These are phyloP conservation scores for Magallana nippona DNA, from an alignment of 2,888 invertebrate genomes.

Conservation along the genomic window DNA sequence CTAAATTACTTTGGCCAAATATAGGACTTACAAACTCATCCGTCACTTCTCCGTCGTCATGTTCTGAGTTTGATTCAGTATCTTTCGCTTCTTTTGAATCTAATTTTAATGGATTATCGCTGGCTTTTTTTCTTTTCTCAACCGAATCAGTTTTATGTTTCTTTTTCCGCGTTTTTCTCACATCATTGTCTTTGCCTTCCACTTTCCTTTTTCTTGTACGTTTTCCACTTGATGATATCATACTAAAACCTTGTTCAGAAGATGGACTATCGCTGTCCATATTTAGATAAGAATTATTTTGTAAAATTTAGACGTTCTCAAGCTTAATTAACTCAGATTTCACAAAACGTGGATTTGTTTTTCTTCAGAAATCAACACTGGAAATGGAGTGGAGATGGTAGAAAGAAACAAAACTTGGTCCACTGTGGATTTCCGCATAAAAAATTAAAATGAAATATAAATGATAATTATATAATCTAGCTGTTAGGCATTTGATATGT, in stretches of 20 bases:
- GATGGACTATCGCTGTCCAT: not conserved
- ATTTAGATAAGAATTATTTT: no score
- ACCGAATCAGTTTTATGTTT: not conserved
- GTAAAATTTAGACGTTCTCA: no score
- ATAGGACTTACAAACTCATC: constrained; percentile 56
- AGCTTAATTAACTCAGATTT: no score
- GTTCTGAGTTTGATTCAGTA: constrained; percentile 48
- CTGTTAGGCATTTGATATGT: no score
- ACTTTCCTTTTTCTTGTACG: not conserved
- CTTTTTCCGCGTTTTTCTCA: not conserved
- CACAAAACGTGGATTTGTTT: not conserved
- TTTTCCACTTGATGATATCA: not conserved
- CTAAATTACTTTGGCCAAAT: no score
- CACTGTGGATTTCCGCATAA: not conserved
- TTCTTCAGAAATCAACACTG: not conserved
- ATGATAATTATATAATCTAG: no score
- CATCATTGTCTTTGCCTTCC: not conserved
- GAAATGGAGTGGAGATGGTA: not conserved
- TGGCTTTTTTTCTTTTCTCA: constrained; percentile 6
- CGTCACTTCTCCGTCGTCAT: constrained; percentile 62
- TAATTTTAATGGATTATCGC: constrained; percentile 46
- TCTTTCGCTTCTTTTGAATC: constrained; percentile 59
- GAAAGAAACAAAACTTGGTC: not conserved
- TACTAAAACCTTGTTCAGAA: not conserved
- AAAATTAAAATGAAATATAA: no score